Conservation (phyloP, 2,113 vertebrate species). For the Cygnus atratus region DNA sequence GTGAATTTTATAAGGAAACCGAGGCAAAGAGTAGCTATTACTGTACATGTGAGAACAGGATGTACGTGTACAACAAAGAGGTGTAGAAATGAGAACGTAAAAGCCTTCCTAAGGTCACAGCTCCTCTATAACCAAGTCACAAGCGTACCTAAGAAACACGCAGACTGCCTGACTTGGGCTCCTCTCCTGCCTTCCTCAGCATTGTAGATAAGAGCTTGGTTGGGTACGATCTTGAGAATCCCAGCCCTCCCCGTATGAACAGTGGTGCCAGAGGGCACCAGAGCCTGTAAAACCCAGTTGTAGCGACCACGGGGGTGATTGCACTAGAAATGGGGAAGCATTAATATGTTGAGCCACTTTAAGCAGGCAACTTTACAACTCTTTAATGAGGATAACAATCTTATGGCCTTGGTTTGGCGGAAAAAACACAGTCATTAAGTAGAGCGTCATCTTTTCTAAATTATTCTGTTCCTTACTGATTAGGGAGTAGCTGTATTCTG, state of each 20-base stretch:
- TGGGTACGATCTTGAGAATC: background rate
- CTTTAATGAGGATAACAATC: constrained; percentile 25
- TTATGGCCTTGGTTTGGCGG: background rate
- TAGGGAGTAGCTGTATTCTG: background rate
- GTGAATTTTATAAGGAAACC: fast-evolving
- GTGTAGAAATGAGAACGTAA: background rate
- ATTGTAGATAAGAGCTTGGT: background rate
- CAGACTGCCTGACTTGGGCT: background rate
- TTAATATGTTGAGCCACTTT: background rate
- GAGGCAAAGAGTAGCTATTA: background rate
- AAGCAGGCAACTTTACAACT: background rate
- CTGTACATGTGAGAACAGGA: background rate
- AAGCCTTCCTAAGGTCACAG: background rate
- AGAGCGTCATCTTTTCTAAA: background rate
- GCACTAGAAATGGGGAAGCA: background rate
- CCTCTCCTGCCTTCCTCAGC: background rate
- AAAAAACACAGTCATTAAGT: background rate
- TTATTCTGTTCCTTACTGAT: background rate
- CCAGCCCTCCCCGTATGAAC: background rate
- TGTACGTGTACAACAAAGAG: background rate
- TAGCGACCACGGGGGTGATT: background rate
- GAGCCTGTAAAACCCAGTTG: background rate
- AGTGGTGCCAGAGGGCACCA: background rate
- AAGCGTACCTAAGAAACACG: background rate
- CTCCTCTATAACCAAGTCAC: background rate